These are phyloP conservation scores for Gavialis gangeticus DNA, from an alignment of 2,113 vertebrate species.

Conservation along the genomic window DNA sequence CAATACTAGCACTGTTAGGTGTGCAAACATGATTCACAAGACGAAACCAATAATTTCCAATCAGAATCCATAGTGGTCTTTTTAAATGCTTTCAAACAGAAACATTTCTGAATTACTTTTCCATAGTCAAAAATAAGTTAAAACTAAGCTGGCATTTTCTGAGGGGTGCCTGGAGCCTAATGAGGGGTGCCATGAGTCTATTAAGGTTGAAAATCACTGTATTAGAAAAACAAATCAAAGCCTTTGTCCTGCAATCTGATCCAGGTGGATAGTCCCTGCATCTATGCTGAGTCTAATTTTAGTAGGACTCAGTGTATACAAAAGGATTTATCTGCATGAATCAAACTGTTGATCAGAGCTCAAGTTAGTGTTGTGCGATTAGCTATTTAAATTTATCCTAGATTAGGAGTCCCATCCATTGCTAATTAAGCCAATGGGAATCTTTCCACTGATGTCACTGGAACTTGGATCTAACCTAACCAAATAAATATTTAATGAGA, in stretches of 20 bases:
- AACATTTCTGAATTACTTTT: no score
- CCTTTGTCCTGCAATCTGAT: slow-evolving; percentile 49
- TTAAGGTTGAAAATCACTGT: not conserved
- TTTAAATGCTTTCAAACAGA: no score
- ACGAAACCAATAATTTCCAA: no score
- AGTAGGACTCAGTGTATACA: not conserved
- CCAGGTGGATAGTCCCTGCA: not conserved
- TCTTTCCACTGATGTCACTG: not conserved
- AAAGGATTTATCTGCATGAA: not conserved
- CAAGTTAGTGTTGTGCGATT: not conserved
- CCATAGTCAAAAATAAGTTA: no score
- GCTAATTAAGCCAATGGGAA: not conserved
- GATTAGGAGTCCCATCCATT: not conserved
- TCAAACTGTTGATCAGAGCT: not conserved
- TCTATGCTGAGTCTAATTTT: not conserved
- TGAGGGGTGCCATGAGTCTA: no score
- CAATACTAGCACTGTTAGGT: no score
- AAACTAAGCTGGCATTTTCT: no score
- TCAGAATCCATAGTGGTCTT: no score
- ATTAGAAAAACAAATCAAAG: slow-evolving; percentile 38
- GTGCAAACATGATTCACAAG: no score
- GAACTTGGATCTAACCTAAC: not conserved
- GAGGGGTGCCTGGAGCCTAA: no score
- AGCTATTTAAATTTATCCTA: not conserved
- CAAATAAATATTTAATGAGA: not conserved